Evolutionary conservation across 2,888 invertebrate species (phyloP).

Genomic region (Geophilus truncorum): DNA sequence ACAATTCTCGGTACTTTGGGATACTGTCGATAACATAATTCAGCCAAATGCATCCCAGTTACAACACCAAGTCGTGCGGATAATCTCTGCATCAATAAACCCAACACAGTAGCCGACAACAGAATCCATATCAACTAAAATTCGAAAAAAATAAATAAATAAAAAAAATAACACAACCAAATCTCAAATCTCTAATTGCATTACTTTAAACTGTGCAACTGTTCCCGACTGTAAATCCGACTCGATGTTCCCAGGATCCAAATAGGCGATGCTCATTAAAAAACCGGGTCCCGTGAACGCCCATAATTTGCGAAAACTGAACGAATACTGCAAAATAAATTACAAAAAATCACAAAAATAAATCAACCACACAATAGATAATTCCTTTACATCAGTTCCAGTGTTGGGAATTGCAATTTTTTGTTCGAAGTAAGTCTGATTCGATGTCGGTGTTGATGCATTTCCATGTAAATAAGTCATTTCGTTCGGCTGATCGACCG

Average conservation of each 20-base stretch:
- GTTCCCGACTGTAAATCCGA: conserved; percentile 82
- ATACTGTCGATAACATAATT: conserved; percentile 47
- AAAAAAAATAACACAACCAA: neutral
- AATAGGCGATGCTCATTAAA: conserved; percentile 86
- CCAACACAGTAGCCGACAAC: conserved; percentile 72
- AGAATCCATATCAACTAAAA: conserved; percentile 75
- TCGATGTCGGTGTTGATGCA: neutral
- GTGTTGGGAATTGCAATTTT: neutral
- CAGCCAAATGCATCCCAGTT: conserved; percentile 53
- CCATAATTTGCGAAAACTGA: conserved; percentile 83
- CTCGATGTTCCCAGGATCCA: conserved; percentile 90
- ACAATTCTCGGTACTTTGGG: conserved; percentile 50
- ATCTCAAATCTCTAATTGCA: neutral
- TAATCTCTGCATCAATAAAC: conserved; percentile 59
- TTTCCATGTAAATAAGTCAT: neutral
- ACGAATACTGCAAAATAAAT: conserved; percentile 45
- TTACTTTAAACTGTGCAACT: conserved; percentile 68
- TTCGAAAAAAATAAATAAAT: neutral
- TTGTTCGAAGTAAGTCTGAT: neutral
- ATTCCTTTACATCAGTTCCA: neutral
- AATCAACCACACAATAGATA: neutral
- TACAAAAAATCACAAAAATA: neutral
- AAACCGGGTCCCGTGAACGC: conserved; percentile 90
- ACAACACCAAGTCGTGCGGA: conserved; percentile 54
- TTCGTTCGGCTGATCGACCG: neutral